Evolutionary conservation across 2,113 vertebrate species (phyloP).

Genomic region (Peromyscus californicus): DNA sequence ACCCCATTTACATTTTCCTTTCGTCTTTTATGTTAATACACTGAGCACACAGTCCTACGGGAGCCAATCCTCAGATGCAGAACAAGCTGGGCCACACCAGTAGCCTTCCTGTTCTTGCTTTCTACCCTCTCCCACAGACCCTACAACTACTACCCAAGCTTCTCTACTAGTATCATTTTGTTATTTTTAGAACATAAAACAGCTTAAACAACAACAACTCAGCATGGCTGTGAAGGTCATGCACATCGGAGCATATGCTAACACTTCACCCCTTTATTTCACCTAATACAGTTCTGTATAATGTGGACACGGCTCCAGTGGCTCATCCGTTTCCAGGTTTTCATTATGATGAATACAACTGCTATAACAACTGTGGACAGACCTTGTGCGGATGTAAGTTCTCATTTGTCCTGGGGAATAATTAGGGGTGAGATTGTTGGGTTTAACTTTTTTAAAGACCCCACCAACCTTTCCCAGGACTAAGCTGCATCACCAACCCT

Average conservation of each 20-base stretch:
- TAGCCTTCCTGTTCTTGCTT: not conserved
- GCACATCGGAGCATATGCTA: not conserved
- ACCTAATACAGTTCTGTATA: not conserved
- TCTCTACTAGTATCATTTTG: not conserved
- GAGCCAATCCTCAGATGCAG: not conserved
- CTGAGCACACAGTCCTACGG: not conserved
- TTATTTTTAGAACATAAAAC: not conserved
- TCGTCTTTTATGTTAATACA: not conserved
- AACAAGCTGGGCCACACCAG: not conserved
- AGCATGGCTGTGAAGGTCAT: not conserved
- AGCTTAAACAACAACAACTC: not conserved
- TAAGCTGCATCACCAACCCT: not conserved
- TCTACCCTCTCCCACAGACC: not conserved
- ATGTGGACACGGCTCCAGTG: not conserved
- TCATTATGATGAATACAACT: not conserved
- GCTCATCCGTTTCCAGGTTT: conserved; percentile 1
- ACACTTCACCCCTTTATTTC: not conserved
- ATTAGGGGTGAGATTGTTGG: not conserved
- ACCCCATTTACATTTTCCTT: not conserved
- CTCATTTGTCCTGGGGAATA: conserved; percentile 25
- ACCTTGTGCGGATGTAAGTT: not conserved
- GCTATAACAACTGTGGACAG: not conserved
- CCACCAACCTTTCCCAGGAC: not conserved
- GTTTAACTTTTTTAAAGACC: conserved; percentile 25
- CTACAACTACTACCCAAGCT: not conserved